A percentile compares a stretch with the other conserved stretches of the same genome.
These are phyloP conservation scores for Cryptoprocta ferox DNA, from an alignment of 2,797 vertebrate genomes.

Conservation along the genomic window DNA sequence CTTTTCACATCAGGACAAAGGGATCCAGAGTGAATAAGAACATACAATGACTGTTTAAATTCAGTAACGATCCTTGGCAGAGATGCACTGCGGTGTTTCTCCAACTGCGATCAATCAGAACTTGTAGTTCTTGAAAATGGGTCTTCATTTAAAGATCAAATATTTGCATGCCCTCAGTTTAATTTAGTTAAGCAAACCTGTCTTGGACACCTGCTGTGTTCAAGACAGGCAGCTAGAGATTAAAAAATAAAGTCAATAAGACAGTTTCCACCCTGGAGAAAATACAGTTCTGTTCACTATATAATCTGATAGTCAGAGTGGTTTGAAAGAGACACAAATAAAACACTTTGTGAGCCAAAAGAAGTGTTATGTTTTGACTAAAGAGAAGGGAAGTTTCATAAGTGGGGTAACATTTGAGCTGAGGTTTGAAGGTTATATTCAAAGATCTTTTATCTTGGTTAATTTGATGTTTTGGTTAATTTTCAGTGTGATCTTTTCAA, in stretches of 20 bases:
- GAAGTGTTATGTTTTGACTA: fast-evolving
- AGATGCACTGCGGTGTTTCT: not conserved
- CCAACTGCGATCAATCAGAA: not conserved
- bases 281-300: not conserved
- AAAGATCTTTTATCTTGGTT: not conserved
- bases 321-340: not conserved
- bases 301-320: not conserved
- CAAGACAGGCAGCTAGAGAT: not conserved
- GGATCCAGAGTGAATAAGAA: not conserved
- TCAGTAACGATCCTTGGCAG: not conserved
- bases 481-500: not conserved
- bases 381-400: not conserved
- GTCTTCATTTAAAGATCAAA: not conserved
- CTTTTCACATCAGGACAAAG: not conserved
- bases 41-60: not conserved
- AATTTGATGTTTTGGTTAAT: not conserved
- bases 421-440: too few relatives aligned
- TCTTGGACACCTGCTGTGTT: not conserved
- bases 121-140: not conserved
- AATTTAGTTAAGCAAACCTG: not conserved
- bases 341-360: not conserved
- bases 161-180: not conserved
- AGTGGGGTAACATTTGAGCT: not conserved
- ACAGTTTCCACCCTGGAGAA: not conserved
- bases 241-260: not conserved